phyloP scores from a whole-genome alignment of 2,113 vertebrate genomes.

The Caranx melampygus region DNA sequence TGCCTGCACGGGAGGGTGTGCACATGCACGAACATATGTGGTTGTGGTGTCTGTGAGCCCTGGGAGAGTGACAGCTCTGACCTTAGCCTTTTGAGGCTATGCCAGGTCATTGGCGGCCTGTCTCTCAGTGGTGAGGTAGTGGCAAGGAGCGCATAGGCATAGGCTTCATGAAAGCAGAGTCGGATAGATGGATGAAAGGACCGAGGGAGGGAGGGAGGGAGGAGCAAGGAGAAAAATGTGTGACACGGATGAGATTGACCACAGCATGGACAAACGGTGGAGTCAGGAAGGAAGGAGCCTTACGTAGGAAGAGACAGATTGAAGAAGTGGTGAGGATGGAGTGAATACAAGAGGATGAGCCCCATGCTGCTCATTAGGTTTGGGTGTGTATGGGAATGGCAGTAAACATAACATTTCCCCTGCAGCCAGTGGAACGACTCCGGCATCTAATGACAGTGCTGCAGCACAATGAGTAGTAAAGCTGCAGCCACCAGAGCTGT shows the following conservation, averaged over 20 bases:
- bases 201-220: conserved; percentile 24
- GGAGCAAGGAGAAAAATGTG: conserved; percentile 13
- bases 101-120: conserved; percentile 58
- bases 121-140: conserved; percentile 34
- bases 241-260: conserved; percentile 36
- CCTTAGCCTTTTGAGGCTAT: conserved; percentile 61
- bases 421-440: conserved; percentile 72
- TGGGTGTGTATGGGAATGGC: conserved; percentile 83
- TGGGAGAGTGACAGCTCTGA: conserved; percentile 57
- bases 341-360: conserved; percentile 34
- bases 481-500: conserved; percentile 70
- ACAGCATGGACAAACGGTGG: conserved; percentile 2
- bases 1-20: not conserved
- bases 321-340: conserved; percentile 23
- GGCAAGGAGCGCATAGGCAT: conserved; percentile 23
- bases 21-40: not conserved
- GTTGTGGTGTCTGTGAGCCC: conserved; percentile 31
- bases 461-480: conserved; percentile 78
- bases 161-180: conserved; percentile 41
- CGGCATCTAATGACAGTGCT: conserved; percentile 83
- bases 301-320: conserved; percentile 27
- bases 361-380: conserved; percentile 76
- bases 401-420: conserved; percentile 80
- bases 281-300: conserved; percentile 24
- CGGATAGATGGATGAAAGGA: conserved; percentile 52